Conservation (phyloP, 2,888 invertebrate genomes). For the Teleiodes luculella region DNA sequence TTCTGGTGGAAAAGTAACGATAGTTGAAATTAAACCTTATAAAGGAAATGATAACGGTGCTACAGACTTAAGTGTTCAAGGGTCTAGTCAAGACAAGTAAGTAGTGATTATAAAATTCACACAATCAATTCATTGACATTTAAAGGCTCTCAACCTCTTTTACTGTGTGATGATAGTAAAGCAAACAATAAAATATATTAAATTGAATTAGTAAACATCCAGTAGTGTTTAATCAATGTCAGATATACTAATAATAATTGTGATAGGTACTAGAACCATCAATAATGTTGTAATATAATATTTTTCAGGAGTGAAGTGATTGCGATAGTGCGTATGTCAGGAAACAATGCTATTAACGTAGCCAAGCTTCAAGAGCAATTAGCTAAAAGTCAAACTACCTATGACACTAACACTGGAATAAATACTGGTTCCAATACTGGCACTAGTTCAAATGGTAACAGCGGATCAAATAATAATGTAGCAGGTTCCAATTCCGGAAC, state of each 20-base stretch:
- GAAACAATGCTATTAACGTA: constrained; percentile 83
- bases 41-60: constrained; percentile 76
- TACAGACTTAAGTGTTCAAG: constrained; percentile 71
- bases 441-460: constrained; percentile 24
- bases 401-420: constrained; percentile 52
- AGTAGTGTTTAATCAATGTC: no score
- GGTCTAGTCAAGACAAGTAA: constrained; percentile 79
- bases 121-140: neutral
- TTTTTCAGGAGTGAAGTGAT: constrained; percentile 83
- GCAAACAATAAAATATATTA: no score
- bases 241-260: no score
- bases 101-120: constrained; percentile 20
- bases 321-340: constrained; percentile 83
- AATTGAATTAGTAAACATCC: no score
- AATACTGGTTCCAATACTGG: constrained; percentile 32
- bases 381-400: constrained; percentile 64
- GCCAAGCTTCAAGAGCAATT: constrained; percentile 84
- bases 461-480: constrained; percentile 2
- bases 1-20: constrained; percentile 88
- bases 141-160: no score
- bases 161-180: no score
- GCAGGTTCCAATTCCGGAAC: constrained; percentile 4
- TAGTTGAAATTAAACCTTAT: constrained; percentile 86
- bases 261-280: no score
- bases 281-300: neutral